A percentile compares a stretch with the other conserved stretches of the same genome.
Conservation (phyloP, 2,888 invertebrate genomes). For the Hanleya hanleyi region DNA sequence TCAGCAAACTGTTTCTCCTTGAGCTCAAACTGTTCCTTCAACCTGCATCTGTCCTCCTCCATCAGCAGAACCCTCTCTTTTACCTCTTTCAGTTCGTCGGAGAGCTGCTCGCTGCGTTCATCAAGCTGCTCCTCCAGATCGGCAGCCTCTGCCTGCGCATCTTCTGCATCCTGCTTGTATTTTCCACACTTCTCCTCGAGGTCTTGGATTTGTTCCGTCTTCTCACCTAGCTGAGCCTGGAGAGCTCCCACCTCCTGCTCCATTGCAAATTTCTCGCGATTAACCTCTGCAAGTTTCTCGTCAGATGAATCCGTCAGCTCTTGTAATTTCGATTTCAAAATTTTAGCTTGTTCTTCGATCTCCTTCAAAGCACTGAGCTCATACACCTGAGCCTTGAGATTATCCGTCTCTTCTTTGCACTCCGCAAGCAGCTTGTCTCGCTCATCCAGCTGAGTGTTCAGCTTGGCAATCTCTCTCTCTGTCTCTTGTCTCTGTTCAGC, state of each 20-base stretch:
- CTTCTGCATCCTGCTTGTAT: constrained; percentile 10
- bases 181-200: constrained; percentile 9
- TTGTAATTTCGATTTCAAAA: background rate
- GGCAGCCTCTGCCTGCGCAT: constrained; percentile 11
- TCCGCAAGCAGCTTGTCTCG: background rate
- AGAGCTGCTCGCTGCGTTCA: constrained; percentile 7
- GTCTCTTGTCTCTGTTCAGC: constrained; percentile 26
- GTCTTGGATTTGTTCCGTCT: background rate
- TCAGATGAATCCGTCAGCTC: background rate
- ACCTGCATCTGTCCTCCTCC: background rate
- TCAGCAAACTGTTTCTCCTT: constrained; percentile 5
- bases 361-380: constrained; percentile 3
- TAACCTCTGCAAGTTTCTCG: background rate
- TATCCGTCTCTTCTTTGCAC: background rate
- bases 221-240: background rate
- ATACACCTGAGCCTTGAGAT: constrained; percentile 20
- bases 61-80: background rate
- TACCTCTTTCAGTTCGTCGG: background rate
- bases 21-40: background rate
- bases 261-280: background rate
- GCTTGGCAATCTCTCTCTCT: constrained; percentile 20
- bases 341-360: constrained; percentile 5
- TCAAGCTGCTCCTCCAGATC: constrained; percentile 14
- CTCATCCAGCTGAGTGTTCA: constrained; percentile 15
- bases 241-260: constrained; percentile 12